Conservation (phyloP, 2,888 invertebrate species). For the Metellina segmentata region DNA sequence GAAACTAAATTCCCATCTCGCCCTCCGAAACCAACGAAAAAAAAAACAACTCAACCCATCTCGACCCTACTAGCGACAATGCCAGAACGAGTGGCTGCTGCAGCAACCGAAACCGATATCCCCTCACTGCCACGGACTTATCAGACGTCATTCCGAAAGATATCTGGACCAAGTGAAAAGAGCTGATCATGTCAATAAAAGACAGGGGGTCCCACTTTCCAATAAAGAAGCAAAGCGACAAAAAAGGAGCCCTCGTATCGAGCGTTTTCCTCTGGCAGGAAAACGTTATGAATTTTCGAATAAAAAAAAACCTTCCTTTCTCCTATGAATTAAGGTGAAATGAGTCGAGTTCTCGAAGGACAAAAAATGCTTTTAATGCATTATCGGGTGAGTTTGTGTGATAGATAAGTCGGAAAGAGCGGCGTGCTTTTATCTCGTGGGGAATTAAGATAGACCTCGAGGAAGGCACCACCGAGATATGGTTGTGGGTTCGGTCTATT, state of each 20-base stretch:
- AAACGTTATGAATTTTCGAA: constrained; percentile 6
- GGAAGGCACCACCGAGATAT: too few species aligned
- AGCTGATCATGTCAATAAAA: constrained; percentile 31
- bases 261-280: not conserved
- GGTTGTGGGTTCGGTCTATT: too few species aligned
- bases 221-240: constrained; percentile 2
- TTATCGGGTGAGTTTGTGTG: too few species aligned
- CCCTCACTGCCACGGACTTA: constrained; percentile 1
- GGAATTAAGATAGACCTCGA: too few species aligned
- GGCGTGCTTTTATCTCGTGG: too few species aligned
- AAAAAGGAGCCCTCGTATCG: constrained; percentile 28
- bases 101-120: constrained; percentile 38
- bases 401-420: too few species aligned
- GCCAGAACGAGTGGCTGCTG: not conserved
- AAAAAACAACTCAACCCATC: too few species aligned
- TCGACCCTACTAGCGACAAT: too few species aligned
- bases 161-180: not conserved
- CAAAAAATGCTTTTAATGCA: too few species aligned
- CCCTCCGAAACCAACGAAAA: too few species aligned
- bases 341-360: too few species aligned
- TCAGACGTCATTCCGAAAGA: constrained; percentile 12
- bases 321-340: not conserved
- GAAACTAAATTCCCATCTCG: too few species aligned
- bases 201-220: constrained; percentile 11
- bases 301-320: not conserved